Evolutionary conservation across 2,888 invertebrate genomes (phyloP).

Genomic region (Megaustenia siamemsis): DNA sequence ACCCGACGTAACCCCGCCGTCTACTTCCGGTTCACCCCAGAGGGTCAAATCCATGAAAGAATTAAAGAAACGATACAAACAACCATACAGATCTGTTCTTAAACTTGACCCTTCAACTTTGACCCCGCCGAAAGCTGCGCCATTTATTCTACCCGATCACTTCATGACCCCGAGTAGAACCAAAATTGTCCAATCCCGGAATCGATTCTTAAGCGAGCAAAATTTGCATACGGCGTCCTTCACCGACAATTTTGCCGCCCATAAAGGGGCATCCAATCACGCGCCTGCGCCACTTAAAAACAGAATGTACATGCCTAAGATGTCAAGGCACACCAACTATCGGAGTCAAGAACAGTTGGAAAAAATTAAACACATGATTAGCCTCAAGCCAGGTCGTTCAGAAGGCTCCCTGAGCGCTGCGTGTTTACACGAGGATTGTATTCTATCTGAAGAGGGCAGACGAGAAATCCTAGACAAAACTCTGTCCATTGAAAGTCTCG

Average conservation of each 20-base stretch:
- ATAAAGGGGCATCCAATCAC: conserved; percentile 62
- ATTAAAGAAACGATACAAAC: conserved; percentile 51
- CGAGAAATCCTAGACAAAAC: conserved; percentile 69
- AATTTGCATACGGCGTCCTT: conserved; percentile 60
- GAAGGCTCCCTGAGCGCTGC: conserved; percentile 54
- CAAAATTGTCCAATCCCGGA: conserved; percentile 68
- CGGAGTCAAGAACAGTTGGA: conserved; percentile 58
- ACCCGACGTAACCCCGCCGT: conserved; percentile 20
- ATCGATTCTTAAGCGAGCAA: conserved; percentile 70
- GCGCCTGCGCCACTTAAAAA: conserved; percentile 25
- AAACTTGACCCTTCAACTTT: conserved; percentile 4
- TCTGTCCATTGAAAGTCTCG: conserved; percentile 71
- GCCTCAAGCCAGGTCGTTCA: conserved; percentile 45
- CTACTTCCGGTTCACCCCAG: neutral
- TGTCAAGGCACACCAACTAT: conserved; percentile 39
- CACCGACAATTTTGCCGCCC: conserved; percentile 64
- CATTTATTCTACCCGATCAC: conserved; percentile 55
- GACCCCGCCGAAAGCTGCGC: conserved; percentile 43
- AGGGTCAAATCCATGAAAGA: conserved; percentile 56
- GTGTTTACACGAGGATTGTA: conserved; percentile 72
- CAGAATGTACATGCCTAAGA: conserved; percentile 54
- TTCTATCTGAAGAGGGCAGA: conserved; percentile 70
- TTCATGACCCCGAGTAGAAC: conserved; percentile 59
- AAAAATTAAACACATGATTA: conserved; percentile 52
- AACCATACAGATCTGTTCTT: conserved; percentile 44